These are phyloP conservation scores for Hypolimnas misippus DNA, from an alignment of 2,888 invertebrate species.

Conservation along the genomic window DNA sequence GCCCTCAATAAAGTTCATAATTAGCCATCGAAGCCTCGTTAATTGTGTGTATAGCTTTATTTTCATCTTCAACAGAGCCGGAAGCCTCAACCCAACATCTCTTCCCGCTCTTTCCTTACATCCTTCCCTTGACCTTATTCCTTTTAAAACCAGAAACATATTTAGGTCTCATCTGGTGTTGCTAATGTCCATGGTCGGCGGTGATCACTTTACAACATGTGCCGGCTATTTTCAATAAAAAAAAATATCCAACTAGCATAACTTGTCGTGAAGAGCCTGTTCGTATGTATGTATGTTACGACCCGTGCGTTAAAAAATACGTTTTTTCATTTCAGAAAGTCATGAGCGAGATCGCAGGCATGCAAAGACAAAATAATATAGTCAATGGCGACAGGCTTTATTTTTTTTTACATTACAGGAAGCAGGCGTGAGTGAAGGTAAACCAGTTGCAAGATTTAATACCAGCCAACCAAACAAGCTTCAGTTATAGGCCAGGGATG, in stretches of 20 bases:
- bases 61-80: neutral
- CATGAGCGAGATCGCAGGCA: neutral
- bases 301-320: neutral
- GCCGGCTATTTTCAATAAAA: neutral
- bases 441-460: constrained; percentile 38
- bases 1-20: constrained; percentile 24
- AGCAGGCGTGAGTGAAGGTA: constrained; percentile 33
- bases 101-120: too few relatives aligned
- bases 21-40: constrained; percentile 14
- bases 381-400: constrained; percentile 15
- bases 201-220: too few relatives aligned
- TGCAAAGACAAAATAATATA: constrained; percentile 15
- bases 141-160: too few relatives aligned
- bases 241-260: neutral
- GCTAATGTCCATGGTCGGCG: too few relatives aligned
- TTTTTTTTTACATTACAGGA: constrained; percentile 29
- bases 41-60: constrained; percentile 11
- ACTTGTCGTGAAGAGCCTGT: neutral
- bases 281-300: neutral
- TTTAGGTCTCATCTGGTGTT: too few relatives aligned
- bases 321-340: neutral
- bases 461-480: constrained; percentile 28
- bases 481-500: constrained; percentile 18
- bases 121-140: too few relatives aligned
- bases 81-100: neutral